phyloP scores from a whole-genome alignment of 2,797 vertebrate genomes.

The Pogonophryne albipinna region DNA sequence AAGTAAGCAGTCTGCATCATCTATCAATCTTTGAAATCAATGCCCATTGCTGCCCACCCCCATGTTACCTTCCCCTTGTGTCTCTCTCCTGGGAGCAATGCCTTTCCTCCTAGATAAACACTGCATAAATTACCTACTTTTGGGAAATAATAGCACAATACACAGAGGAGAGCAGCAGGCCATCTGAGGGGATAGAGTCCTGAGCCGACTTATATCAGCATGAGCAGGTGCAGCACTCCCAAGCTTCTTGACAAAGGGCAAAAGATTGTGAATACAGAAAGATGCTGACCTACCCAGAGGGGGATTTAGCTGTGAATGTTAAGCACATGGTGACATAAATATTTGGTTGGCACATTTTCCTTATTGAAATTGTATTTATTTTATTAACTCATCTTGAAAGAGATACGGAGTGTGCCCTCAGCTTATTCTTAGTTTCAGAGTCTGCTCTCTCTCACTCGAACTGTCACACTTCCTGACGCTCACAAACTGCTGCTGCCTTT shows the following conservation, averaged over 20 bases:
- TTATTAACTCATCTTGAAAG: slow-evolving; percentile 9
- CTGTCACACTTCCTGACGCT: slow-evolving; percentile 26
- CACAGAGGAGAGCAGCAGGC: slow-evolving; percentile 48
- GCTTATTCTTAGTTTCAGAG: slow-evolving; percentile 13
- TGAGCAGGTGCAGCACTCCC: slow-evolving; percentile 57
- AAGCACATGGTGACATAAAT: slow-evolving; percentile 22
- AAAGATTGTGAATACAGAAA: slow-evolving; percentile 47
- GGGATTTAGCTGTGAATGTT: slow-evolving; percentile 36
- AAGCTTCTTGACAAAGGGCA: slow-evolving; percentile 42
- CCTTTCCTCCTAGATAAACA: slow-evolving; percentile 67
- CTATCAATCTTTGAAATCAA: slow-evolving; percentile 73
- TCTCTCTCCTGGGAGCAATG: slow-evolving; percentile 47
- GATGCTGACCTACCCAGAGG: slow-evolving; percentile 42
- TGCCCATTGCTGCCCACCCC: slow-evolving; percentile 35
- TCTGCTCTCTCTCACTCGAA: background rate
- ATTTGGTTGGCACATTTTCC: slow-evolving; percentile 32
- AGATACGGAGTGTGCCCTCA: slow-evolving; percentile 2
- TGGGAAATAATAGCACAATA: slow-evolving; percentile 61
- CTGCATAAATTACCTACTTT: slow-evolving; percentile 69
- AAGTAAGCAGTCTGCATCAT: slow-evolving; percentile 58
- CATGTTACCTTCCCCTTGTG: slow-evolving; percentile 43
- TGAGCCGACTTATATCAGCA: slow-evolving; percentile 65
- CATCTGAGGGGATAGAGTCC: slow-evolving; percentile 42
- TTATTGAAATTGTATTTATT: background rate
- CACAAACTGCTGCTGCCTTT: slow-evolving; percentile 21